A percentile compares a stretch with the other conserved stretches of the same genome.
Evolutionary conservation across 2,113 vertebrate genomes (phyloP).

Genomic region (Hydrolagus affinis): DNA sequence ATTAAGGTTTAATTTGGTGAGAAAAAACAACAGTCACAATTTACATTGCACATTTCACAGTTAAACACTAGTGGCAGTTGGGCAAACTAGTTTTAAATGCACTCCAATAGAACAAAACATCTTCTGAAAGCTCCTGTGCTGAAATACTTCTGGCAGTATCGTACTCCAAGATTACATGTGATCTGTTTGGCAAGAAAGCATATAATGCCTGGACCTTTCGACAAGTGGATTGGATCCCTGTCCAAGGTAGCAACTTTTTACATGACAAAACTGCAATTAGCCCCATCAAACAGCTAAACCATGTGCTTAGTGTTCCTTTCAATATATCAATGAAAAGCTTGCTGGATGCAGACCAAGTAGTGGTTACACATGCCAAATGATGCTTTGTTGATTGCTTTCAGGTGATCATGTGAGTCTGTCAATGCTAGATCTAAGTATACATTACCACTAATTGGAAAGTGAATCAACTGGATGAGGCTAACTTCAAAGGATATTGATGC

Average conservation of each 20-base stretch:
- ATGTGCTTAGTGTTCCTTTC: constrained; percentile 15
- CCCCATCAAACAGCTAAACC: constrained; percentile 15
- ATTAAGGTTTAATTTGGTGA: no score
- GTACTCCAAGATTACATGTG: not conserved
- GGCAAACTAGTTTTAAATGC: no score
- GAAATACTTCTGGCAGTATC: no score
- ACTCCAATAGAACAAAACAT: no score
- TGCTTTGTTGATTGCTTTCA: constrained; percentile 13
- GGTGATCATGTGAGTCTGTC: not conserved
- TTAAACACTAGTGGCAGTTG: no score
- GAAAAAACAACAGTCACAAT: no score
- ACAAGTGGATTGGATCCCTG: not conserved
- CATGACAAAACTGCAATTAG: constrained; percentile 19
- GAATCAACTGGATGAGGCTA: constrained; percentile 22
- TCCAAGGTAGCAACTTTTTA: constrained; percentile 13
- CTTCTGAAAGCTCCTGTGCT: no score
- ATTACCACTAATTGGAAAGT: not conserved
- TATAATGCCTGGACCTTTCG: constrained; percentile 4
- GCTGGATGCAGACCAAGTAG: constrained; percentile 17
- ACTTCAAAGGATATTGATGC: not conserved
- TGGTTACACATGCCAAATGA: not conserved
- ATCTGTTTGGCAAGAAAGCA: constrained; percentile 1
- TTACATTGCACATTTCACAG: no score
- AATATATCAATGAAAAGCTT: constrained; percentile 17
- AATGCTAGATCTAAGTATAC: constrained; percentile 19